Percentiles rank a stretch among this genome's conserved stretches.
Conservation (phyloP, 2,797 vertebrate genomes). For the Selene dorsalis region DNA sequence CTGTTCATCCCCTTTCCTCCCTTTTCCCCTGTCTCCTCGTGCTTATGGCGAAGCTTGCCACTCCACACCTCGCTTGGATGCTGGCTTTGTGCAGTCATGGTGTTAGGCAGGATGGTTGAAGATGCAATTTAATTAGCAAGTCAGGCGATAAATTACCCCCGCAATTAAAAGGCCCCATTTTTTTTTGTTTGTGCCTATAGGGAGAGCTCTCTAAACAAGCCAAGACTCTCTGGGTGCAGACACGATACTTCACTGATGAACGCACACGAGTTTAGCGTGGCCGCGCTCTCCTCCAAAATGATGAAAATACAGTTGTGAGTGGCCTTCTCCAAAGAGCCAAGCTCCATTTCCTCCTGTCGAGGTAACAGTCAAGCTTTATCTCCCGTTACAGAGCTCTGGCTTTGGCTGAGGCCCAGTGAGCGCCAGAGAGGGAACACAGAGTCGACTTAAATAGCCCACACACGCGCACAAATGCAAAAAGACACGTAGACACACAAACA, state of each 20-base stretch:
- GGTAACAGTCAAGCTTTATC: slow-evolving; percentile 68
- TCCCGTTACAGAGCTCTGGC: slow-evolving; percentile 67
- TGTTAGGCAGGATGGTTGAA: slow-evolving; percentile 53
- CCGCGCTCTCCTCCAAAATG: slow-evolving; percentile 41
- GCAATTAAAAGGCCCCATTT: slow-evolving; percentile 65
- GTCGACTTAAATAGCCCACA: slow-evolving; percentile 54
- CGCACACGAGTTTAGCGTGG: slow-evolving; percentile 21
- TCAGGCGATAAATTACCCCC: slow-evolving; percentile 69
- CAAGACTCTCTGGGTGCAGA: slow-evolving; percentile 29
- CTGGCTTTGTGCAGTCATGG: slow-evolving; percentile 43
- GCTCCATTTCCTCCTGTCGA: slow-evolving; percentile 74
- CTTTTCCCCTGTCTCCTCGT: slow-evolving; percentile 26
- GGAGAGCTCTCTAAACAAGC: slow-evolving; percentile 63
- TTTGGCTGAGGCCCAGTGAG: slow-evolving; percentile 70
- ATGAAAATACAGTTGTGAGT: slow-evolving; percentile 72
- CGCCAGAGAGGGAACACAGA: slow-evolving; percentile 57
- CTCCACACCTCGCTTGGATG: slow-evolving; percentile 25
- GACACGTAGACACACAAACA: slow-evolving; percentile 13
- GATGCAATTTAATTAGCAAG: slow-evolving; percentile 76
- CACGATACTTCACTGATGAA: slow-evolving; percentile 56
- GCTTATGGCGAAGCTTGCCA: slow-evolving; percentile 38
- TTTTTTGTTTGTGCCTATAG: slow-evolving; percentile 61
- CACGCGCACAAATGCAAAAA: slow-evolving; percentile 27
- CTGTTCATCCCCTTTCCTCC: slow-evolving; percentile 16
- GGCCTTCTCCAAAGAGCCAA: slow-evolving; percentile 66